phyloP scores from a whole-genome alignment of 2,797 vertebrate genomes.

The Semaprochilodus insignis region DNA sequence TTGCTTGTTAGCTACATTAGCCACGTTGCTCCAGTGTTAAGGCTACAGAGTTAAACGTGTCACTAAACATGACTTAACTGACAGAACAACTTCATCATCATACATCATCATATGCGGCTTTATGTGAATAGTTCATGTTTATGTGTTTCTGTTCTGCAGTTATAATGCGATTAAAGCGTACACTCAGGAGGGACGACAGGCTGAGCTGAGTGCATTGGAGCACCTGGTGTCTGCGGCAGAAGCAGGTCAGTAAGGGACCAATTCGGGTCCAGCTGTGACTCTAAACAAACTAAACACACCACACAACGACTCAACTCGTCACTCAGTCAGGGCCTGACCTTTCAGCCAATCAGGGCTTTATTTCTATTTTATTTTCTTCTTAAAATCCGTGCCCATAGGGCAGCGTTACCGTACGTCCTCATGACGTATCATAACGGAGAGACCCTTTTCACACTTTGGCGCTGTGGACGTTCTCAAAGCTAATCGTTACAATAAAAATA shows the following conservation, averaged over 20 bases:
- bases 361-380: background rate
- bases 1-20: too few species aligned
- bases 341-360: background rate
- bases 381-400: background rate
- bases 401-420: background rate
- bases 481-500: too few species aligned
- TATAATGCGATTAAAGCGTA: slow-evolving; percentile 88
- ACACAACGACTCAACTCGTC: background rate
- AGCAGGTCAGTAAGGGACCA: slow-evolving; percentile 78
- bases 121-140: slow-evolving; percentile 3
- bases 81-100: too few species aligned
- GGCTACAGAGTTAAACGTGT: too few species aligned
- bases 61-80: too few species aligned
- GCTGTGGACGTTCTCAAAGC: too few species aligned
- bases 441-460: too few species aligned
- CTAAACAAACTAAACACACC: background rate
- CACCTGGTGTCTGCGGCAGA: slow-evolving; percentile 86
- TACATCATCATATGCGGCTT: background rate
- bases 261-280: background rate
- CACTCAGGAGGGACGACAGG: slow-evolving; percentile 80
- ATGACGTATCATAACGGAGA: background rate
- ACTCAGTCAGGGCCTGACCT: background rate
- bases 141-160: slow-evolving; percentile 65
- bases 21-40: too few species aligned
- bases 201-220: slow-evolving; percentile 77